A percentile compares a stretch with the other conserved stretches of the same genome.
These are phyloP conservation scores for Gymnoscopelus braueri DNA, from an alignment of 2,797 vertebrate genomes.

Conservation along the genomic window DNA sequence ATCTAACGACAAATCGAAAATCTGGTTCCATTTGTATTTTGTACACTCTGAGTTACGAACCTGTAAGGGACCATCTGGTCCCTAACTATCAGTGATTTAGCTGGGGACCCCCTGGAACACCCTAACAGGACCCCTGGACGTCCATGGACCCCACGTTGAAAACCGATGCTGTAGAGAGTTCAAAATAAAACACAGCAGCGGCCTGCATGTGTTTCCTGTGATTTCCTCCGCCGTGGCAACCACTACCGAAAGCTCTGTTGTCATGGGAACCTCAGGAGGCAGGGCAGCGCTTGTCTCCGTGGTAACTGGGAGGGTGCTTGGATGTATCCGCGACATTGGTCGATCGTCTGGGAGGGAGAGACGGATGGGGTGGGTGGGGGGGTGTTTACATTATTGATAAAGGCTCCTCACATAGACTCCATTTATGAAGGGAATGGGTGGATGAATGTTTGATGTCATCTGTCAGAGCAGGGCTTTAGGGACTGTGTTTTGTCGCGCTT, in stretches of 20 bases:
- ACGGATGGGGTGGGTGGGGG: background rate
- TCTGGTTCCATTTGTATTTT: too few relatives aligned
- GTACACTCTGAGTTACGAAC: too few relatives aligned
- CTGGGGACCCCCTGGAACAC: too few relatives aligned
- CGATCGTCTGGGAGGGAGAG: background rate
- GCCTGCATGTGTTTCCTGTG: background rate
- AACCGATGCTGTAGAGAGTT: background rate
- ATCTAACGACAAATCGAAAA: too few relatives aligned
- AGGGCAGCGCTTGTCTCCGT: constrained; percentile 56
- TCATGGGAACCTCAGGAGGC: constrained; percentile 63
- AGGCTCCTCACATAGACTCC: constrained; percentile 4
- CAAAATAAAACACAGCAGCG: background rate
- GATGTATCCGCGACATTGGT: constrained; percentile 39
- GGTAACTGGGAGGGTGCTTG: constrained; percentile 58
- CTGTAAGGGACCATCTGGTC: too few relatives aligned
- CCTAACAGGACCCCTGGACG: too few relatives aligned
- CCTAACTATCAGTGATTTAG: too few relatives aligned
- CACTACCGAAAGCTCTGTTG: constrained; percentile 51
- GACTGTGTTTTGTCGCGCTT: constrained; percentile 23
- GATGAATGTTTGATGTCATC: constrained; percentile 69
- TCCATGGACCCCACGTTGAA: too few relatives aligned
- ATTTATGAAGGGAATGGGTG: constrained; percentile 32
- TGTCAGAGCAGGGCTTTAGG: constrained; percentile 11
- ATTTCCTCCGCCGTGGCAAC: constrained; percentile 4
- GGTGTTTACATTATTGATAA: constrained; percentile 71